phyloP scores from a whole-genome alignment of 2,113 vertebrate species.

The Calypte anna region DNA sequence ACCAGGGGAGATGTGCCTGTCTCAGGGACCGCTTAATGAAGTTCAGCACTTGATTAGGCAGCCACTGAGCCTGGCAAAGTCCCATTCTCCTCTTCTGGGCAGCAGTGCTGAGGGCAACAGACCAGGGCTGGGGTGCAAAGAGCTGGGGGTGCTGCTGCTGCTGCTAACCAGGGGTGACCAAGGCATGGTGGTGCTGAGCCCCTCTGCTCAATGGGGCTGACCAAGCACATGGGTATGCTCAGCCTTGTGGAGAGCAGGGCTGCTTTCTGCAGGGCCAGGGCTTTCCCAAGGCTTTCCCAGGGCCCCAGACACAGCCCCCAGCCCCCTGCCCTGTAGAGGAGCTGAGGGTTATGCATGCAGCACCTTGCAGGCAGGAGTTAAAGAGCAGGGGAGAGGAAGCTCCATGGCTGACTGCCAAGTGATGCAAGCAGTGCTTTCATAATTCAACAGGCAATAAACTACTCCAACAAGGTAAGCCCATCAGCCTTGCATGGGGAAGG shows the following conservation, averaged over 20 bases:
- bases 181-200: neutral
- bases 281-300: neutral
- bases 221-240: neutral
- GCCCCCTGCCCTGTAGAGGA: neutral
- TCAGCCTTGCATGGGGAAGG: neutral
- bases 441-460: constrained; percentile 4
- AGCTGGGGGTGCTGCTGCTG: neutral
- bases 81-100: neutral
- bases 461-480: neutral
- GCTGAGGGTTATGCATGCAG: neutral
- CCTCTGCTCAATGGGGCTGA: neutral
- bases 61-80: neutral
- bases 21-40: neutral
- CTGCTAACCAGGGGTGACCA: rapidly evolving
- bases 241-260: neutral
- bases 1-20: neutral
- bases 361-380: neutral
- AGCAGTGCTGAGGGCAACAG: neutral
- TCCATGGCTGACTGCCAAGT: constrained; percentile 10
- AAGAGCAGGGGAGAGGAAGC: constrained; percentile 19
- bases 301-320: rapidly evolving
- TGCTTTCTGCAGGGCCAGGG: neutral
- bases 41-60: neutral
- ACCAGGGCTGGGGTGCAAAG: neutral
- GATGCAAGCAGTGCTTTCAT: neutral